phyloP scores from a whole-genome alignment of 2,113 vertebrate genomes.

The Zosterops borbonicus region DNA sequence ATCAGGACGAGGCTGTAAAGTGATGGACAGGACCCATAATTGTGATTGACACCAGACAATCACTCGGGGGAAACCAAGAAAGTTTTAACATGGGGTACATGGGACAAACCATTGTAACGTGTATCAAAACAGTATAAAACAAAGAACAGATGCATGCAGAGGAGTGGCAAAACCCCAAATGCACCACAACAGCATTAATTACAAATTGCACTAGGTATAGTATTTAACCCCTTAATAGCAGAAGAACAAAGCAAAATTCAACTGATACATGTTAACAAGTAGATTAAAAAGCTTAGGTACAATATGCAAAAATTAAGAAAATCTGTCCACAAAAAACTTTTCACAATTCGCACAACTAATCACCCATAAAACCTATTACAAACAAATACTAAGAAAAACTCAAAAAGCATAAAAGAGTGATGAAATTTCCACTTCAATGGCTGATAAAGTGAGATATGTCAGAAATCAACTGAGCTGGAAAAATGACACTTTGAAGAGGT shows the following conservation, averaged over 20 bases:
- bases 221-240: background rate
- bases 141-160: no score
- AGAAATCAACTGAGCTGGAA: conserved; percentile 79
- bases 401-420: conserved; percentile 72
- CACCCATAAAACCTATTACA: conserved; percentile 82
- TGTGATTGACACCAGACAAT: no score
- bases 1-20: no score
- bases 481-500: conserved; percentile 79
- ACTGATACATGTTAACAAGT: background rate
- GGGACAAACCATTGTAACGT: no score
- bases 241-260: background rate
- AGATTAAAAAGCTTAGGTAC: background rate
- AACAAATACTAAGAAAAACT: conserved; percentile 77
- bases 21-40: no score
- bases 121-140: no score
- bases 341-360: conserved; percentile 74
- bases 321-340: conserved; percentile 11
- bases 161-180: no score
- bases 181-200: background rate
- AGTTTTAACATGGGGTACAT: no score
- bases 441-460: conserved; percentile 76
- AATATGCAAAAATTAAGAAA: conserved; percentile 60
- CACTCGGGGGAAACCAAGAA: no score
- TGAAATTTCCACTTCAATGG: conserved; percentile 78
- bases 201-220: background rate